Percentiles rank a stretch among this genome's conserved stretches.
Conservation (phyloP, 2,113 vertebrate species). For the Oryzias woworae region DNA sequence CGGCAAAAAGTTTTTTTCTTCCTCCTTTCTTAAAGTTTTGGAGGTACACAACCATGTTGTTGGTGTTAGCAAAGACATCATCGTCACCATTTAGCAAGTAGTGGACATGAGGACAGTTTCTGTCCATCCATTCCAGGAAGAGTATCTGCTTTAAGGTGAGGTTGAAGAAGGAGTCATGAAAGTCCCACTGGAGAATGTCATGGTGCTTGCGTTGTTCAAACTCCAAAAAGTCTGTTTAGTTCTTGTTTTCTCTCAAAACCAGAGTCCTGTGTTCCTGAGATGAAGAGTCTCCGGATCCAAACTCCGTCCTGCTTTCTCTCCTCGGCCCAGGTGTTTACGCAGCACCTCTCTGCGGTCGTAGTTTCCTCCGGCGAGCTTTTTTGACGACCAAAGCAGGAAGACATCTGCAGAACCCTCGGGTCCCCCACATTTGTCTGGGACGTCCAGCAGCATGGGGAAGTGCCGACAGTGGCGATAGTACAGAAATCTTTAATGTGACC, state of each 20-base stretch:
- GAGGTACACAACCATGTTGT: constrained; percentile 22
- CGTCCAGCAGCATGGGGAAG: constrained; percentile 19
- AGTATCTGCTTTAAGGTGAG: constrained; percentile 22
- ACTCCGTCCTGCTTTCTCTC: constrained; percentile 66
- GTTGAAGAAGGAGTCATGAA: constrained; percentile 13
- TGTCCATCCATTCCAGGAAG: constrained; percentile 22
- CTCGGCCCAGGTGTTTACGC: constrained; percentile 82
- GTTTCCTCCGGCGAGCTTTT: constrained; percentile 74
- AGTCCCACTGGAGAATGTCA: constrained; percentile 28
- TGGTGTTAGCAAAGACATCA: constrained; percentile 14
- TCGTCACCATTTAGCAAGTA: constrained; percentile 13
- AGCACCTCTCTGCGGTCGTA: constrained; percentile 78
- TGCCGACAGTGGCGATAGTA: constrained; percentile 15
- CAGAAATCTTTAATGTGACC: constrained; percentile 1
- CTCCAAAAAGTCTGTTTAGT: constrained; percentile 6
- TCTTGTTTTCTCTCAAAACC: constrained; percentile 4
- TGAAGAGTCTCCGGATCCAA: constrained; percentile 40
- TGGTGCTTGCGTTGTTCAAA: constrained; percentile 4
- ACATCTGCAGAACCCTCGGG: constrained; percentile 7
- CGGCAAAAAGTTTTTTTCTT: constrained; percentile 8
- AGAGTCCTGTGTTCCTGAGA: background rate
- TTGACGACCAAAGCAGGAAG: constrained; percentile 85
- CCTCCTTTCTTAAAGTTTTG: constrained; percentile 1
- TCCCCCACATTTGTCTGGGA: constrained; percentile 20
- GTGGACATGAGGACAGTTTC: constrained; percentile 6